Base-by-base conservation (phyloP, 2,797 vertebrate genomes). In the Prunella strophiata region DNA sequence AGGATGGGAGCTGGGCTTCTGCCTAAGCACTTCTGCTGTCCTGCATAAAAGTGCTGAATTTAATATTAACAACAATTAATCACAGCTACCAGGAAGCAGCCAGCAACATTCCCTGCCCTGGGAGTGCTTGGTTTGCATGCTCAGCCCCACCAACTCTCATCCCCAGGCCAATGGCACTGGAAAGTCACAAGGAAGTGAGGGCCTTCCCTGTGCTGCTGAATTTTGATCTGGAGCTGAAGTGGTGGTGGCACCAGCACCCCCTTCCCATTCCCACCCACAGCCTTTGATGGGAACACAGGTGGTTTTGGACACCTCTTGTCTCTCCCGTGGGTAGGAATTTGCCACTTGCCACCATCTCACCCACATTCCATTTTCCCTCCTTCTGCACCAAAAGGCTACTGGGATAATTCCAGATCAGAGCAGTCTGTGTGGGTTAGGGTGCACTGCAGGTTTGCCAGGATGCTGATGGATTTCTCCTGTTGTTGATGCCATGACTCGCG, bases 31-130 rank as follows among this genome's bases (percentile, higher is more conserved):
- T 90, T 84, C 88, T 90, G 66, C 1, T n/a, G 0, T 81, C 77
- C 91, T 78, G 77, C 62, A 52, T 54, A 54, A 57, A 90, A 67
- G 43, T 4, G 6, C 71, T 63, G 40, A 58, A 86, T 82, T 78
- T 86, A 81, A 68, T 86, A 91, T 67, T 72, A 86, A 91, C 81
- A 84, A 27, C 55, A 62, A 88, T 85, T 92, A 91, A 92, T 89
- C 82, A 81, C 50, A 40, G 77, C 50, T 30, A 63, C 67, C 0
- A 1, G 89, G 81, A 92, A 91, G 71, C 82, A 81, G 26, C 15
- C 13, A 0, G 58, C 62, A 32, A 29, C 4, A 1, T 34, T 89
- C 77, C 51, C 42, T 1, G 0, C n/a, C 55, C 62, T 3, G 2
- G 29, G 47, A 89, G 54, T 3, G 2, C 29, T 65, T 0, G 0